Percentiles rank a stretch among this genome's conserved stretches.
Evolutionary conservation across 2,797 vertebrate genomes (phyloP).

Genomic region (Liparis tanakae): DNA sequence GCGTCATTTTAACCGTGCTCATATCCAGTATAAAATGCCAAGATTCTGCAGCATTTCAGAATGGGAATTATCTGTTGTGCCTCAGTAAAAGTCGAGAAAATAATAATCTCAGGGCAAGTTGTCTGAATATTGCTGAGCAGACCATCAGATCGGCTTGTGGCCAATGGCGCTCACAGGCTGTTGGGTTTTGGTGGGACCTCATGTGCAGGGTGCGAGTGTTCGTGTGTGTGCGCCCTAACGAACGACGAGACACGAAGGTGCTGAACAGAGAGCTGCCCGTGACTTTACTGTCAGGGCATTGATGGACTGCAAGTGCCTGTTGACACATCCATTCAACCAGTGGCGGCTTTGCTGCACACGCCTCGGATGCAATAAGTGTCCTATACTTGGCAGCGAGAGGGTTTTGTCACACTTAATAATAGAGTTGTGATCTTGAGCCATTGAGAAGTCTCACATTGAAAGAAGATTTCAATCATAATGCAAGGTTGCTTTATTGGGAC

Average conservation of each 20-base stretch:
- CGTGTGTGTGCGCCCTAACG: constrained; percentile 49
- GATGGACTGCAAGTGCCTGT: constrained; percentile 68
- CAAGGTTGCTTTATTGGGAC: neutral
- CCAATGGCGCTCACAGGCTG: constrained; percentile 34
- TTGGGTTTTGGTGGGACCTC: constrained; percentile 42
- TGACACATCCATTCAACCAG: constrained; percentile 62
- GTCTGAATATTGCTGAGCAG: constrained; percentile 35
- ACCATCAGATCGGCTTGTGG: constrained; percentile 26
- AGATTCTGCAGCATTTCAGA: neutral
- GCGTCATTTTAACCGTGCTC: neutral
- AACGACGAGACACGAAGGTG: constrained; percentile 53
- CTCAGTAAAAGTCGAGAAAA: constrained; percentile 14
- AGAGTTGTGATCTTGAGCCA: constrained; percentile 23
- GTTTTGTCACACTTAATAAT: constrained; percentile 27
- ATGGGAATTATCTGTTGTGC: constrained; percentile 15
- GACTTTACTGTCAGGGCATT: constrained; percentile 58
- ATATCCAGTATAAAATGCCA: constrained; percentile 11
- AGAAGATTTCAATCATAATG: constrained; percentile 5
- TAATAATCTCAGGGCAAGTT: constrained; percentile 30
- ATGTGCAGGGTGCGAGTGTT: constrained; percentile 45
- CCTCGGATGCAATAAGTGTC: constrained; percentile 44
- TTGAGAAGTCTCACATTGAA: constrained; percentile 23
- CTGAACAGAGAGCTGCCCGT: constrained; percentile 57
- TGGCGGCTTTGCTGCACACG: constrained; percentile 60
- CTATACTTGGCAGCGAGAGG: constrained; percentile 29